phyloP scores from a whole-genome alignment of 2,113 vertebrate genomes.

The Hyperoodon ampullatus region DNA sequence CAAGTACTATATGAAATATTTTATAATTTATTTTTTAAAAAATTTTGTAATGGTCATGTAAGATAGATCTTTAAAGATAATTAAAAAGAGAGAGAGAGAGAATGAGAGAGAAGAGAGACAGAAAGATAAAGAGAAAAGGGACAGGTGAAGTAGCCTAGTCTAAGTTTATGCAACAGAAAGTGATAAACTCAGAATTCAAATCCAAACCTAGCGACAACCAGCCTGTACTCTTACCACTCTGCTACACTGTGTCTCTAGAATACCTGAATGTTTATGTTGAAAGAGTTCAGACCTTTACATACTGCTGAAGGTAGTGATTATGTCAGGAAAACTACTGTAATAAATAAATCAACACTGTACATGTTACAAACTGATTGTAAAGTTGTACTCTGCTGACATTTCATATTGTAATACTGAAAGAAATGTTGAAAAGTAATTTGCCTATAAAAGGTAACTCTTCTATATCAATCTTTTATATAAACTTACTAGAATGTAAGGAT shows the following conservation, averaged over 20 bases:
- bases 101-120: neutral
- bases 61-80: neutral
- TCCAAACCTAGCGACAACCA: neutral
- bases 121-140: neutral
- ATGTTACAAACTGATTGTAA: neutral
- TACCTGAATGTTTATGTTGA: neutral
- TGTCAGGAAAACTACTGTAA: neutral
- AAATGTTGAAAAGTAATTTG: neutral
- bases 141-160: neutral
- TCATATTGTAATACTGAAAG: neutral
- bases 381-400: neutral
- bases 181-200: neutral
- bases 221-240: neutral
- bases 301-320: neutral
- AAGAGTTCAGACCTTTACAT: neutral
- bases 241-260: neutral
- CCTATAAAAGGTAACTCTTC: neutral
- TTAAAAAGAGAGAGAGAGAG: neutral
- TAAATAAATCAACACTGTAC: neutral
- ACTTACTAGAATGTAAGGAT: neutral
- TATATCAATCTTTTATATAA: neutral
- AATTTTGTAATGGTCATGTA: neutral
- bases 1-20: neutral
- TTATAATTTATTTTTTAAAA: constrained; percentile 12
- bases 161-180: neutral